Percentiles rank a stretch among this genome's conserved stretches.
Evolutionary conservation across 2,797 vertebrate species (phyloP).

Genomic region (Rhabdomys pumilio): DNA sequence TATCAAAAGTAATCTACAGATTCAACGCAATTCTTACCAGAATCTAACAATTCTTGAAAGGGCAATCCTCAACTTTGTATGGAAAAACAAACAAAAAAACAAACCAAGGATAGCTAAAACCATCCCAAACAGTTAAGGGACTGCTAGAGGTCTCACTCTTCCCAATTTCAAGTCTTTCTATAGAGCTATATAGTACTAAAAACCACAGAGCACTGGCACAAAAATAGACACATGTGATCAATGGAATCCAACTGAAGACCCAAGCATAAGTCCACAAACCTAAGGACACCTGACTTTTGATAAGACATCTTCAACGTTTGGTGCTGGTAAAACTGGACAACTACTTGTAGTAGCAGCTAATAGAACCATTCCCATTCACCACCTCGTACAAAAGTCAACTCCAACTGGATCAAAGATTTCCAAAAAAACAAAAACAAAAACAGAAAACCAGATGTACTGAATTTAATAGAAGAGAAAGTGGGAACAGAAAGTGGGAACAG

Average conservation of each 20-base stretch:
- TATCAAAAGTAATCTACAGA: neutral
- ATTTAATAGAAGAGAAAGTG: neutral
- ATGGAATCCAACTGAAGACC: neutral
- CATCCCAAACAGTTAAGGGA: neutral
- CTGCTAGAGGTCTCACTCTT: neutral
- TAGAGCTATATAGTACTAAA: neutral
- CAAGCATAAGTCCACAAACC: no score
- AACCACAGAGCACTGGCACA: neutral
- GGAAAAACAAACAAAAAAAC: neutral
- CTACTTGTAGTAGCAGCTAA: neutral
- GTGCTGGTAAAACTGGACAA: neutral
- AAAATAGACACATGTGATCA: neutral
- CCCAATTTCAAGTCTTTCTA: neutral
- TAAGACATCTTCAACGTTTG: neutral
- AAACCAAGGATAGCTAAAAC: neutral
- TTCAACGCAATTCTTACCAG: neutral
- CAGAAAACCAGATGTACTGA: neutral
- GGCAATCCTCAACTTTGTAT: neutral
- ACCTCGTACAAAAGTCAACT: neutral
- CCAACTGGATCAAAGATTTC: neutral
- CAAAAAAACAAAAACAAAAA: neutral
- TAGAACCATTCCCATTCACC: neutral
- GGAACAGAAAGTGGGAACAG: neutral
- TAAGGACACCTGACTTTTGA: neutral
- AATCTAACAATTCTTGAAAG: neutral